phyloP scores from a whole-genome alignment of 2,113 vertebrate genomes.

The Heterotis niloticus region DNA sequence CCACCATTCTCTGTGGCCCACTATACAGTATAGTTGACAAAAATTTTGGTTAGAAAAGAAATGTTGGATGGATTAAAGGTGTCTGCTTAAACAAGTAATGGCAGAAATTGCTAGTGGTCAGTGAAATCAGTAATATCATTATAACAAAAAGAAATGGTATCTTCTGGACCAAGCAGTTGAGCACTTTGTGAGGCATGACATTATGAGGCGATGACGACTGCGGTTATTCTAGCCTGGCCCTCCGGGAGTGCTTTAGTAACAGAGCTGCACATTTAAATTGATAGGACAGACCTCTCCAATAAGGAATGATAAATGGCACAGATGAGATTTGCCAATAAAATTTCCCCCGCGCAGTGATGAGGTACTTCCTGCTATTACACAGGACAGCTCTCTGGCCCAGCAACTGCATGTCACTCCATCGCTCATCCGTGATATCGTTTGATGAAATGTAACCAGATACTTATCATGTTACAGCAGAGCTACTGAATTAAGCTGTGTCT shows the following conservation, averaged over 20 bases:
- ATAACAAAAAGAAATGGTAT: background rate
- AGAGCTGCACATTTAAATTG: background rate
- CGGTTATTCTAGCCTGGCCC: background rate
- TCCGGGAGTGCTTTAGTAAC: background rate
- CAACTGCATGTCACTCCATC: background rate
- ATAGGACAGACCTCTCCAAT: background rate
- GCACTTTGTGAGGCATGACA: no score
- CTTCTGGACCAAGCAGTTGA: background rate
- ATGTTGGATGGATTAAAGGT: no score
- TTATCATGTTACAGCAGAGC: background rate
- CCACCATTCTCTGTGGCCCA: no score
- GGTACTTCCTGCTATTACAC: background rate
- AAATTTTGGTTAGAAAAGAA: no score
- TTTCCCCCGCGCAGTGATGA: background rate
- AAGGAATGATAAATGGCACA: background rate
- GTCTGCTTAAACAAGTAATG: background rate
- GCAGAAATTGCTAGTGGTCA: background rate
- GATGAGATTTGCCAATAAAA: conserved; percentile 5
- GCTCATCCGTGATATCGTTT: background rate
- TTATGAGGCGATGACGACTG: background rate
- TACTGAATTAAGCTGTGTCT: background rate
- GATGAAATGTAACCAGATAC: background rate
- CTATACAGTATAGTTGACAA: no score
- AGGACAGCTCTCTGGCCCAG: background rate
- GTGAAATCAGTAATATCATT: background rate